These are phyloP conservation scores for Nomada flava DNA, from an alignment of 2,888 invertebrate genomes.

Conservation along the genomic window DNA sequence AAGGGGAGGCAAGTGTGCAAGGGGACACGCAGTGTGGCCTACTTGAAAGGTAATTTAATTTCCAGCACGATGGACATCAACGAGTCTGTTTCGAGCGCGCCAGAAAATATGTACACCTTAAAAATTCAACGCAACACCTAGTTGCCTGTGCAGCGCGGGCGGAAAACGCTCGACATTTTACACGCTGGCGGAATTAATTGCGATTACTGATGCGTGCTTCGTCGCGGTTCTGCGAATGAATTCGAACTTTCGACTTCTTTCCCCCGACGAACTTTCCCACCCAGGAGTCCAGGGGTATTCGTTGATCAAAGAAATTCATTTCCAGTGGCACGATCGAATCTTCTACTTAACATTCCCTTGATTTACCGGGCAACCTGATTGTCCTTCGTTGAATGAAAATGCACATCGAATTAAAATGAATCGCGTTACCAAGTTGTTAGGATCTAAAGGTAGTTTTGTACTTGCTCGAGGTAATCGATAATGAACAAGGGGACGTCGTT, in stretches of 20 bases:
- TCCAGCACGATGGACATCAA: slow-evolving; percentile 49
- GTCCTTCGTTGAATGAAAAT: background rate
- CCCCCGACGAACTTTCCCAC: too few relatives aligned
- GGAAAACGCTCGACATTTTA: slow-evolving; percentile 32
- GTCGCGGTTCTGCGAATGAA: too few relatives aligned
- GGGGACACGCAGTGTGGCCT: background rate
- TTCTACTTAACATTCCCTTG: slow-evolving; percentile 8
- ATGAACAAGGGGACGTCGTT: background rate
- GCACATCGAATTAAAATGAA: slow-evolving; percentile 13
- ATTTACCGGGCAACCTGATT: slow-evolving; percentile 7
- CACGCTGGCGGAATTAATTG: slow-evolving; percentile 39
- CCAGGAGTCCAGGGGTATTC: background rate
- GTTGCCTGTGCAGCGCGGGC: background rate
- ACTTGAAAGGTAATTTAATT: slow-evolving; percentile 53
- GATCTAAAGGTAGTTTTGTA: background rate
- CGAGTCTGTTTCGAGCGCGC: slow-evolving; percentile 45
- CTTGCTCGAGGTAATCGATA: background rate
- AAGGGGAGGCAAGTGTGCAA: background rate
- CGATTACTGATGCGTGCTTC: background rate
- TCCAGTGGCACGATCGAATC: background rate
- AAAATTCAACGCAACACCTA: slow-evolving; percentile 52
- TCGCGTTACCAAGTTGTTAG: slow-evolving; percentile 4
- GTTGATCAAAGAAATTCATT: background rate
- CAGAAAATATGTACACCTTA: slow-evolving; percentile 42
- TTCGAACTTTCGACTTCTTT: background rate